These are phyloP conservation scores for Hirtodrosophila duncani DNA, from an alignment of 2,888 invertebrate species.

Conservation along the genomic window DNA sequence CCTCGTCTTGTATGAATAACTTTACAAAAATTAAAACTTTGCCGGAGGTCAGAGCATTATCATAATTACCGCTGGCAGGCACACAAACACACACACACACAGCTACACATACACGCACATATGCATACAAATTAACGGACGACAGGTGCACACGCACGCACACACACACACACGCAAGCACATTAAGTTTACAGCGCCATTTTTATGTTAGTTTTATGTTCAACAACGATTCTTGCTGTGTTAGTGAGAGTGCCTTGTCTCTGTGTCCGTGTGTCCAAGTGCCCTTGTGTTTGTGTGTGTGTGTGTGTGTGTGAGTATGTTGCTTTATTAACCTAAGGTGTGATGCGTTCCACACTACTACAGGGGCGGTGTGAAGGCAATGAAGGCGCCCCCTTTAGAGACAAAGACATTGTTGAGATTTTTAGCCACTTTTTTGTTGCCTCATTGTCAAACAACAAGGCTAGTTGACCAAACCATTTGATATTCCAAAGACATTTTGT, in stretches of 20 bases:
- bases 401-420: not conserved
- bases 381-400: constrained; percentile 1
- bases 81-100: constrained; percentile 25
- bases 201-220: constrained; percentile 20
- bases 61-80: constrained; percentile 57
- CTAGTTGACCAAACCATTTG: too few species aligned
- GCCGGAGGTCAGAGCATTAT: constrained; percentile 47
- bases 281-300: constrained; percentile 14
- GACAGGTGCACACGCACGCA: constrained; percentile 9
- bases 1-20: constrained; percentile 59
- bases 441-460: too few species aligned
- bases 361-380: constrained; percentile 2
- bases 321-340: constrained; percentile 35
- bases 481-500: too few species aligned
- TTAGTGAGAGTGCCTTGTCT: constrained; percentile 15
- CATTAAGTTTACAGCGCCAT: constrained; percentile 32
- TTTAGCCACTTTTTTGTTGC: not conserved
- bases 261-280: not conserved
- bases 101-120: constrained; percentile 25
- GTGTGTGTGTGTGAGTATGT: constrained; percentile 17
- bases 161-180: constrained; percentile 1
- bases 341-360: constrained; percentile 12
- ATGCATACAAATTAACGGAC: constrained; percentile 20
- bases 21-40: constrained; percentile 41
- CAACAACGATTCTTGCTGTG: constrained; percentile 18